phyloP scores from a whole-genome alignment of 2,797 vertebrate species.

The Tarsius wallacei region DNA sequence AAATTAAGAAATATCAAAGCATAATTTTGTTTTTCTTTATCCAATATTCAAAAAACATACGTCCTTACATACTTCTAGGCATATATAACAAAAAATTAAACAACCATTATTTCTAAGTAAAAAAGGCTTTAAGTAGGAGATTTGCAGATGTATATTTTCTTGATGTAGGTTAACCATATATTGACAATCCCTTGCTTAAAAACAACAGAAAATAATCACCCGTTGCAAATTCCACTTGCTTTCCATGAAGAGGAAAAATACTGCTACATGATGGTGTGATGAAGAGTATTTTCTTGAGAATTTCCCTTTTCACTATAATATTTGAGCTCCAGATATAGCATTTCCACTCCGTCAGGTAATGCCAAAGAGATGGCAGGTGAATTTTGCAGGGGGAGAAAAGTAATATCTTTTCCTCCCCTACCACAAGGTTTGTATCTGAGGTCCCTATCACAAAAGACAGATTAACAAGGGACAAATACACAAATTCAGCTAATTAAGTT shows the following conservation, averaged over 20 bases:
- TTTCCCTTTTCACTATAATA: background rate
- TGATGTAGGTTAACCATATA: background rate
- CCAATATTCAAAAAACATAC: conserved; percentile 49
- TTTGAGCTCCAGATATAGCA: background rate
- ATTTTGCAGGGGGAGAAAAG: background rate
- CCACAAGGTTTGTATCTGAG: background rate
- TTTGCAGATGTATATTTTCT: background rate
- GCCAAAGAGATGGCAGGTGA: background rate
- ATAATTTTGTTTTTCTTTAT: conserved; percentile 71
- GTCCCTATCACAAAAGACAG: background rate
- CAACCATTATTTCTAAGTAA: background rate
- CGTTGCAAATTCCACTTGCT: conserved; percentile 26
- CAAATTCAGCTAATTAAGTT: background rate
- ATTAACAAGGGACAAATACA: background rate
- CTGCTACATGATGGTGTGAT: background rate
- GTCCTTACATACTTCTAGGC: conserved; percentile 40
- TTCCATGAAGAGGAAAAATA: background rate
- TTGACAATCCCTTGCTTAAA: background rate
- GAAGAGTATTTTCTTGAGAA: background rate
- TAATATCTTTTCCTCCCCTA: background rate
- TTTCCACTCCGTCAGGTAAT: background rate
- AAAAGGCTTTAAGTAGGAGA: background rate
- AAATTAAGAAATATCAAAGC: conserved; percentile 39
- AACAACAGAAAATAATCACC: conserved; percentile 3
- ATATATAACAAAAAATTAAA: conserved; percentile 47